A percentile compares a stretch with the other conserved stretches of the same genome.
Evolutionary conservation across 2,797 vertebrate genomes (phyloP).

Genomic region (Sebastes trivittatus): DNA sequence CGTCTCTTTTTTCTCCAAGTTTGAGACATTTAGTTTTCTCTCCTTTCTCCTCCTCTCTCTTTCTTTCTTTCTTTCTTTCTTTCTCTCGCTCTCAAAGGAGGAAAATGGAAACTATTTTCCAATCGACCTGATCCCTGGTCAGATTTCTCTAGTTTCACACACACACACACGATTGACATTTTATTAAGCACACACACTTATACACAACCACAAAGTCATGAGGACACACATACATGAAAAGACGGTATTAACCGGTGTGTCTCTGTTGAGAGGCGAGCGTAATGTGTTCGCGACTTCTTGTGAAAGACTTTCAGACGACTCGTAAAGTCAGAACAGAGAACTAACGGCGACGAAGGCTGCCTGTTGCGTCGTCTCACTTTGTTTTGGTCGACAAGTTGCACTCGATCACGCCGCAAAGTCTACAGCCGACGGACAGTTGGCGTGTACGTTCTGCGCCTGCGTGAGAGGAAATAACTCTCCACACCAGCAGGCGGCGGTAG

Average conservation of each 20-base stretch:
- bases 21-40: not conserved
- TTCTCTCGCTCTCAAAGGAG: not conserved
- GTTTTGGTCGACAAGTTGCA: too few relatives aligned
- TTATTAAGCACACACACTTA: not conserved
- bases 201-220: not conserved
- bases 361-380: too few relatives aligned
- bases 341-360: too few relatives aligned
- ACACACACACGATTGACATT: not conserved
- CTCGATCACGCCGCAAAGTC: accelerated
- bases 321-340: too few relatives aligned
- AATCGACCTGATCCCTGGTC: conserved; percentile 1
- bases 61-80: not conserved
- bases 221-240: not conserved
- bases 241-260: not conserved
- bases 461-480: too few relatives aligned
- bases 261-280: too few relatives aligned
- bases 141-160: conserved; percentile 6
- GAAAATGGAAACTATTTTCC: conserved; percentile 26
- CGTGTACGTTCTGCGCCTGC: too few relatives aligned
- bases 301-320: too few relatives aligned
- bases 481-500: too few relatives aligned
- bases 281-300: too few relatives aligned
- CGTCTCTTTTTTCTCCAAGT: not conserved
- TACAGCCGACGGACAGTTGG: too few relatives aligned
- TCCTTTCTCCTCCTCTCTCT: not conserved